Conservation (phyloP, 2,888 invertebrate genomes). For the Dryocosmus kuriphilus region DNA sequence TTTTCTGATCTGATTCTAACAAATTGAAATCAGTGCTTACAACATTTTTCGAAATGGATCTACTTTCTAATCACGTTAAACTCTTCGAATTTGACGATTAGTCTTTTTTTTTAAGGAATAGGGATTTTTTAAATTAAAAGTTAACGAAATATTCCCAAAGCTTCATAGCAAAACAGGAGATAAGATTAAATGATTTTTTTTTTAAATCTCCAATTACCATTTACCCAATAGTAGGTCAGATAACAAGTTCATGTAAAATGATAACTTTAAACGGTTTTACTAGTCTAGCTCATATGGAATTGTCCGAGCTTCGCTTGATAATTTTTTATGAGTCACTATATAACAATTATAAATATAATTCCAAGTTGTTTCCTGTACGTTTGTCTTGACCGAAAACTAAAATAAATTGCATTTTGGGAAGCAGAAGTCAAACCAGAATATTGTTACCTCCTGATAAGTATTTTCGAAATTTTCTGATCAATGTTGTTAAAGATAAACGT, state of each 20-base stretch:
- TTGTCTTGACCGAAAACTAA: neutral
- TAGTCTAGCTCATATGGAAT: neutral
- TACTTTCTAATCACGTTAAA: neutral
- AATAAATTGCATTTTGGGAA: neutral
- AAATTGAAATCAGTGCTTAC: neutral
- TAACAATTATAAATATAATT: neutral
- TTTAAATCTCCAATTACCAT: neutral
- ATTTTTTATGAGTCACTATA: neutral
- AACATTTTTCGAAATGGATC: neutral
- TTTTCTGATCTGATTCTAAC: neutral
- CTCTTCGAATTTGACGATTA: neutral
- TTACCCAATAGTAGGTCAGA: neutral
- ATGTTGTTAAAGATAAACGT: conserved; percentile 3
- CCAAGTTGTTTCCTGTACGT: neutral
- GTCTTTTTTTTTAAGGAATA: neutral
- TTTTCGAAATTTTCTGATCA: neutral
- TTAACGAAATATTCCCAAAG: neutral
- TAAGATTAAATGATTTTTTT: conserved; percentile 5
- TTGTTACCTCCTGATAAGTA: neutral
- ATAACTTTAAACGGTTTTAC: neutral
- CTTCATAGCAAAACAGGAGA: neutral
- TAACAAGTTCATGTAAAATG: neutral
- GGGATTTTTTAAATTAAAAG: neutral
- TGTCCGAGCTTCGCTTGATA: neutral
- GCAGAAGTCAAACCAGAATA: neutral